A percentile compares a stretch with the other conserved stretches of the same genome.
phyloP scores from a whole-genome alignment of 2,113 vertebrate genomes.

The Lagopus muta region DNA sequence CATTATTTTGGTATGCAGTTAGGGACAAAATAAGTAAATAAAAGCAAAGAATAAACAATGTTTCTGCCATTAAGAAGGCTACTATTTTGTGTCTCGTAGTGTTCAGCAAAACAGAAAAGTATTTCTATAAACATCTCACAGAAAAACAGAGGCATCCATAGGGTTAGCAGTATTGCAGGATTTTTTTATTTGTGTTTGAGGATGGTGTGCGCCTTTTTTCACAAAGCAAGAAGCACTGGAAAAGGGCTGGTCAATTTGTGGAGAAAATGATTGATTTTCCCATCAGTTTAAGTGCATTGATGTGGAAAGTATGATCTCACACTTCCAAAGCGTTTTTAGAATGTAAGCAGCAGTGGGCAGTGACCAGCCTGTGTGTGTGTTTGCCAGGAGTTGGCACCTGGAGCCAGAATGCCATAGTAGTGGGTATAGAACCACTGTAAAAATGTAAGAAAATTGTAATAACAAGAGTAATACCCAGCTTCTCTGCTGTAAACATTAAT shows the following conservation, averaged over 20 bases:
- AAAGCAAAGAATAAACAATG: not conserved
- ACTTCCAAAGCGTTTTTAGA: constrained; percentile 23
- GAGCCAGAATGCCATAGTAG: not conserved
- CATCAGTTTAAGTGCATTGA: not conserved
- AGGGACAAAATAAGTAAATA: not conserved
- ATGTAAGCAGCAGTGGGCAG: not conserved
- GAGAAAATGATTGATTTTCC: constrained; percentile 46
- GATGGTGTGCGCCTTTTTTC: not conserved
- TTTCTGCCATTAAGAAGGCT: not conserved
- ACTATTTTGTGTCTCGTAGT: not conserved
- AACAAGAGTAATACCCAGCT: not conserved
- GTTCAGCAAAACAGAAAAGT: not conserved
- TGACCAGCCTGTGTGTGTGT: not conserved
- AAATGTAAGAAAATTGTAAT: not conserved
- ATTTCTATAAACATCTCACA: not conserved
- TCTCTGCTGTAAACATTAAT: not conserved
- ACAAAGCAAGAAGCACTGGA: not conserved
- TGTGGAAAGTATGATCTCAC: constrained; percentile 11
- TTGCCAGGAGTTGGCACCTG: constrained; percentile 4
- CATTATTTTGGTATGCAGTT: not conserved
- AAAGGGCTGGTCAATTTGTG: not conserved
- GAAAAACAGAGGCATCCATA: not conserved
- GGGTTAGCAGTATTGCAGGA: not conserved
- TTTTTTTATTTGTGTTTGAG: constrained; percentile 10
- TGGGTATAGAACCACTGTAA: not conserved